Evolutionary conservation across 2,888 invertebrate species (phyloP).

Genomic region (Sinotaia quadrata): DNA sequence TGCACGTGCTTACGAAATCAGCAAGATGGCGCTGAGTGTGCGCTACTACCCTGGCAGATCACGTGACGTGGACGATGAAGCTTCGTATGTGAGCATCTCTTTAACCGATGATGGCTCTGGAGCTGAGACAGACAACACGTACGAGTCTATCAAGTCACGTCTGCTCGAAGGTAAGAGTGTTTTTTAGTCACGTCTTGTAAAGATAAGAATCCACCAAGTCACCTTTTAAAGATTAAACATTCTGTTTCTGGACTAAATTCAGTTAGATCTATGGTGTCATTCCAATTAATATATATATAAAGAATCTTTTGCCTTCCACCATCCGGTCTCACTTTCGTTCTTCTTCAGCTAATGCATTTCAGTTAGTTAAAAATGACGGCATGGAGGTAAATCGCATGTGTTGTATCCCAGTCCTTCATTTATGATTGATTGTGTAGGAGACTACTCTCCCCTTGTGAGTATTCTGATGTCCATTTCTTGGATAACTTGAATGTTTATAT

Average conservation of each 20-base stretch:
- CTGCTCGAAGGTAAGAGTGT: slow-evolving; percentile 34
- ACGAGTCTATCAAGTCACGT: slow-evolving; percentile 42
- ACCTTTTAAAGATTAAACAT: neutral
- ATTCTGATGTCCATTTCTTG: too few species aligned
- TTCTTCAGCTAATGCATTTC: too few species aligned
- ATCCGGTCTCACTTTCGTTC: too few species aligned
- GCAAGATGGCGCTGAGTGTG: slow-evolving; percentile 32
- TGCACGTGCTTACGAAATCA: slow-evolving; percentile 26
- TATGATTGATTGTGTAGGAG: too few species aligned
- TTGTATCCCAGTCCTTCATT: too few species aligned
- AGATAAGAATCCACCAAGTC: too few species aligned
- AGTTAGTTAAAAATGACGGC: too few species aligned
- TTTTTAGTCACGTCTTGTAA: too few species aligned
- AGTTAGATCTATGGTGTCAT: neutral
- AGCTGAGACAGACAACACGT: slow-evolving; percentile 42
- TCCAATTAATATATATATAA: neutral
- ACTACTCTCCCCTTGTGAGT: too few species aligned
- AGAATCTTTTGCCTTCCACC: too few species aligned
- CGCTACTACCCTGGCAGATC: slow-evolving; percentile 27
- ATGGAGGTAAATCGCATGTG: too few species aligned
- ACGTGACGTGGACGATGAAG: slow-evolving; percentile 33
- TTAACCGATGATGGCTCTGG: slow-evolving; percentile 38
- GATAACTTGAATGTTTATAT: too few species aligned
- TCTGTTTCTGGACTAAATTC: neutral
- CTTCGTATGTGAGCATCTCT: slow-evolving; percentile 39